phyloP scores from a whole-genome alignment of 2,113 vertebrate species.

The Egretta garzetta region DNA sequence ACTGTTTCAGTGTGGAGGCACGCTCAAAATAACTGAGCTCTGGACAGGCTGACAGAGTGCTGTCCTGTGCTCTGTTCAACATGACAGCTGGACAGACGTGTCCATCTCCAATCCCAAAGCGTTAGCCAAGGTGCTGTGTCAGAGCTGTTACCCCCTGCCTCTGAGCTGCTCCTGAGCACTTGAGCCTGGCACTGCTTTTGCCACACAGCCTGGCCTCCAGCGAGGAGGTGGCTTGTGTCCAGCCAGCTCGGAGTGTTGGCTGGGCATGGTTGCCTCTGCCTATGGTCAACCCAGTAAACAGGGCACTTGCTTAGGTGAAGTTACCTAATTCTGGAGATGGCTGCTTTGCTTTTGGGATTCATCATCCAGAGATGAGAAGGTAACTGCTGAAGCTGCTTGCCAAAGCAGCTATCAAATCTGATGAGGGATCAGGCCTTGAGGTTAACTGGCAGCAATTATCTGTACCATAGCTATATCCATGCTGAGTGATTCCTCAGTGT shows the following conservation, averaged over 20 bases:
- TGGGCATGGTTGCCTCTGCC: not conserved
- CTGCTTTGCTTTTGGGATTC: not conserved
- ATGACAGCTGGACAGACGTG: not conserved
- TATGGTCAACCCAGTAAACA: not conserved
- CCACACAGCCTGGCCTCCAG: not conserved
- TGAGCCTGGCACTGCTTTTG: not conserved
- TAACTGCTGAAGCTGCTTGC: conserved; percentile 13
- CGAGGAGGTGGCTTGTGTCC: not conserved
- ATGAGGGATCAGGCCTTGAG: conserved; percentile 49
- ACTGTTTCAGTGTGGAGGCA: not conserved
- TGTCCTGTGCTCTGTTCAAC: not conserved
- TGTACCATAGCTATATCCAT: not conserved
- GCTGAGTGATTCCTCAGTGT: not conserved
- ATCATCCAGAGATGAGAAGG: not conserved
- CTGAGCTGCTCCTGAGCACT: not conserved
- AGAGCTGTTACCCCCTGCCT: not conserved
- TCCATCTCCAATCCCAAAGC: not conserved
- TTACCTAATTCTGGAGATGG: not conserved
- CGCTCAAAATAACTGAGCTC: not conserved
- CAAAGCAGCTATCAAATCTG: conserved; percentile 27
- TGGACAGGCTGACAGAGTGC: not conserved
- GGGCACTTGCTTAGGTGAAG: not conserved
- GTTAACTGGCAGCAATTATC: conserved; percentile 36
- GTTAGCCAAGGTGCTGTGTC: not conserved
- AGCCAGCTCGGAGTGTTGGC: not conserved